Conservation (phyloP, 2,888 invertebrate species). For the Drosophila fungiperda region DNA sequence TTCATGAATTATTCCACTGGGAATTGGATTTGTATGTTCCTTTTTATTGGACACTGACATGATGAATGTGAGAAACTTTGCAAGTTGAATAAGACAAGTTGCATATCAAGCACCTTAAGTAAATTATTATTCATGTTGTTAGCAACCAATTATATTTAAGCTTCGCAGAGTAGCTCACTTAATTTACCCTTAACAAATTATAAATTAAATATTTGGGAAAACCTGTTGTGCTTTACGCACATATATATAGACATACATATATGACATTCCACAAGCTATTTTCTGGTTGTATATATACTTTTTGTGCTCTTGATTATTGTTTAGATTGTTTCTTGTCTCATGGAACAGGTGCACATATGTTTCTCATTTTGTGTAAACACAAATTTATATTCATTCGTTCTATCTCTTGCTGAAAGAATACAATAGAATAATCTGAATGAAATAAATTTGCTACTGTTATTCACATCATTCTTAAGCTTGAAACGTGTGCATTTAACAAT, state of each 20-base stretch:
- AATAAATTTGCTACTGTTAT: conserved; percentile 6
- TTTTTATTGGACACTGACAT: background rate
- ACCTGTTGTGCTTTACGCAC: background rate
- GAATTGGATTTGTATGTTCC: conserved; percentile 15
- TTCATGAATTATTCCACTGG: conserved; percentile 38
- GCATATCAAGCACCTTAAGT: conserved; percentile 16
- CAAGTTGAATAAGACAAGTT: conserved; percentile 5
- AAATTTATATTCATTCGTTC: background rate
- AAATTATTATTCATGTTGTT: conserved; percentile 4
- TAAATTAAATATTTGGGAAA: background rate
- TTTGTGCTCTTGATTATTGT: background rate
- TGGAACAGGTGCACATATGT: background rate
- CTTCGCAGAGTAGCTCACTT: conserved; percentile 11
- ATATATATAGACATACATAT: background rate
- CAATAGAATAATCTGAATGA: background rate
- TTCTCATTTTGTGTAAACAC: background rate
- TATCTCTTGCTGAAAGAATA: background rate
- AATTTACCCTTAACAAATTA: conserved; percentile 16
- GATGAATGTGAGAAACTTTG: conserved; percentile 12
- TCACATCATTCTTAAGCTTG: conserved; percentile 6
- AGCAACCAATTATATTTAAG: conserved; percentile 5
- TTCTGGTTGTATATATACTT: background rate
- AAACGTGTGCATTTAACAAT: conserved; percentile 17
- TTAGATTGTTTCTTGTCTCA: background rate
- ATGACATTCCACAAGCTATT: background rate